Conservation (phyloP, 2,888 invertebrate species). For the Agonopterix heracliana region DNA sequence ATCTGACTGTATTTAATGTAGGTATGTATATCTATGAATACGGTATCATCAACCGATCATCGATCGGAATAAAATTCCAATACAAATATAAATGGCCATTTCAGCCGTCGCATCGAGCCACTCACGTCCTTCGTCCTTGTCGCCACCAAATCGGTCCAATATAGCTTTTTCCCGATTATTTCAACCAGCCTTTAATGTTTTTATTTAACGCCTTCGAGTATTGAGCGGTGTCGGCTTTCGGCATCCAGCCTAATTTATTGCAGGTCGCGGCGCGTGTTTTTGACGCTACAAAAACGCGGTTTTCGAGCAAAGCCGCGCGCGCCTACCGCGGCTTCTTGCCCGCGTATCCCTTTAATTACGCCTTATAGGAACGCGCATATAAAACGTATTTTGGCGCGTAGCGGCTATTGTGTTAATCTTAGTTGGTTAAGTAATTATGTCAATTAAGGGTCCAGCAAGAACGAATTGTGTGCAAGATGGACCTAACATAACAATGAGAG, state of each 20-base stretch:
- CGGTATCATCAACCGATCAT: too few species aligned
- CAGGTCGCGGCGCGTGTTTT: constrained; percentile 56
- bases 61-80: constrained; percentile 16
- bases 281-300: constrained; percentile 57
- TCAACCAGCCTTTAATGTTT: constrained; percentile 70
- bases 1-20: too few species aligned
- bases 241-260: constrained; percentile 69
- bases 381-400: constrained; percentile 9
- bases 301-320: constrained; percentile 20
- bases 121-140: constrained; percentile 41
- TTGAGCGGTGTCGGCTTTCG: constrained; percentile 69
- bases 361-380: constrained; percentile 29
- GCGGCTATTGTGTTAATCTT: constrained; percentile 10
- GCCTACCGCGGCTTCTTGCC: constrained; percentile 8
- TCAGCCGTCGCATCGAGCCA: constrained; percentile 13
- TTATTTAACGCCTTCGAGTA: constrained; percentile 69
- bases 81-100: constrained; percentile 22
- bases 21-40: too few species aligned
- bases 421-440: constrained; percentile 13
- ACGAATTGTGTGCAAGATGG: constrained; percentile 4
- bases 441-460: constrained; percentile 7
- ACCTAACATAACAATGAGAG: background rate
- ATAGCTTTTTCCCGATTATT: constrained; percentile 70
- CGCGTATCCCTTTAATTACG: constrained; percentile 68
- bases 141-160: constrained; percentile 65